These are phyloP conservation scores for Mycogona germanica DNA, from an alignment of 2,888 invertebrate species.

Conservation along the genomic window DNA sequence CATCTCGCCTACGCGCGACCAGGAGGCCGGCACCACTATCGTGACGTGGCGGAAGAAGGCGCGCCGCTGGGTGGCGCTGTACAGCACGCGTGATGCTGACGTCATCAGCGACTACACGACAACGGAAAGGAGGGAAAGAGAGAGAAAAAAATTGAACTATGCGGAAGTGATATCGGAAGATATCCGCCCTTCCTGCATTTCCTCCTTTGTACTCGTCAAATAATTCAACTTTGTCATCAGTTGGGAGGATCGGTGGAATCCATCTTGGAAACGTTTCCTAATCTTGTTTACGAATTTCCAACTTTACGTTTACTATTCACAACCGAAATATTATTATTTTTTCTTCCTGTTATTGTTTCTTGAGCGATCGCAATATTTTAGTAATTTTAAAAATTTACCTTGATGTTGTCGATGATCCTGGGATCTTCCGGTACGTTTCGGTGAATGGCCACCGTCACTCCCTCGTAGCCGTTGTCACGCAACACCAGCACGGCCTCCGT, in stretches of 20 bases:
- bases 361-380: no score
- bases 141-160: not conserved
- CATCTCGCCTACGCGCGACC: conserved; percentile 23
- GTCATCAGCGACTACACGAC: conserved; percentile 7
- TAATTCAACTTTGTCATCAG: no score
- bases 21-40: conserved; percentile 30
- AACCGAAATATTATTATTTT: no score
- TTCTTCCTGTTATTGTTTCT: no score
- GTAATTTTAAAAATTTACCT: no score
- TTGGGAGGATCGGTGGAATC: no score
- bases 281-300: no score
- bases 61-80: conserved; percentile 27
- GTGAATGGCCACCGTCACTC: conserved; percentile 15
- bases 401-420: conserved; percentile 13
- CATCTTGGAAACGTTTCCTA: no score
- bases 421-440: conserved; percentile 14
- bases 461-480: conserved; percentile 17
- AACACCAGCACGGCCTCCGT: conserved; percentile 1
- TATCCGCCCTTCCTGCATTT: no score
- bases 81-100: conserved; percentile 27
- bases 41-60: conserved; percentile 29
- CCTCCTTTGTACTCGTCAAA: no score
- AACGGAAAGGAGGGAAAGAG: no score
- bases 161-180: not conserved
- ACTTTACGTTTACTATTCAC: no score